These are phyloP conservation scores for Ptyas mucosa DNA, from an alignment of 2,113 vertebrate species.

Conservation along the genomic window DNA sequence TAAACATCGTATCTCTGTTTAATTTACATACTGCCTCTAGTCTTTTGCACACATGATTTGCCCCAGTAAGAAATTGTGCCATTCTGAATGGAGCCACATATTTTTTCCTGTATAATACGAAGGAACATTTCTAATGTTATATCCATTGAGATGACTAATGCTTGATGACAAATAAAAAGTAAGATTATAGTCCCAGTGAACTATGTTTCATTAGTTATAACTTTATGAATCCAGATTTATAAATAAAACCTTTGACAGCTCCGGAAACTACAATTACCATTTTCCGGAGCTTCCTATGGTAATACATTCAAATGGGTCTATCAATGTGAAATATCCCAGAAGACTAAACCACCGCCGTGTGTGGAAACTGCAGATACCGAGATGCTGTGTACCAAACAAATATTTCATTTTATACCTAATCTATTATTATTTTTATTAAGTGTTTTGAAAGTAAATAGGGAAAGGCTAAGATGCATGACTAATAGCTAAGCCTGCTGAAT, in stretches of 20 bases:
- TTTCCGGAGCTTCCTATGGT: conserved; percentile 79
- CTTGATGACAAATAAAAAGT: conserved; percentile 78
- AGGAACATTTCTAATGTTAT: conserved; percentile 83
- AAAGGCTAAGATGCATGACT: conserved; percentile 94
- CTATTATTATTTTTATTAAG: conserved; percentile 91
- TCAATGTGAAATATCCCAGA: conserved; percentile 82
- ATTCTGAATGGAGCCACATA: conserved; percentile 62
- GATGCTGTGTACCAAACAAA: conserved; percentile 84
- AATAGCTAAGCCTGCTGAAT: conserved; percentile 98
- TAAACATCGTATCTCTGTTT: conserved; percentile 54
- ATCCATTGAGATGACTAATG: conserved; percentile 79
- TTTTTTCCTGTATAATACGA: conserved; percentile 68
- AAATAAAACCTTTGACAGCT: conserved; percentile 79
- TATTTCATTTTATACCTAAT: conserved; percentile 85
- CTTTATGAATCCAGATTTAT: conserved; percentile 82
- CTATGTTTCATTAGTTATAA: conserved; percentile 80
- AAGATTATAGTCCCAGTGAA: conserved; percentile 78
- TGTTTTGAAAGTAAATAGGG: conserved; percentile 92
- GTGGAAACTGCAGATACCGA: conserved; percentile 89
- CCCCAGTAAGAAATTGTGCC: conserved; percentile 53
- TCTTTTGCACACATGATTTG: conserved; percentile 43
- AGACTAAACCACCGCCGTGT: conserved; percentile 77
- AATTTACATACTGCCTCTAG: conserved; percentile 54
- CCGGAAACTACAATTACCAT: conserved; percentile 79
- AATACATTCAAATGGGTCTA: conserved; percentile 86